Base-by-base conservation (phyloP, 2,797 vertebrate genomes). In the Cephalopachus bancanus region DNA sequence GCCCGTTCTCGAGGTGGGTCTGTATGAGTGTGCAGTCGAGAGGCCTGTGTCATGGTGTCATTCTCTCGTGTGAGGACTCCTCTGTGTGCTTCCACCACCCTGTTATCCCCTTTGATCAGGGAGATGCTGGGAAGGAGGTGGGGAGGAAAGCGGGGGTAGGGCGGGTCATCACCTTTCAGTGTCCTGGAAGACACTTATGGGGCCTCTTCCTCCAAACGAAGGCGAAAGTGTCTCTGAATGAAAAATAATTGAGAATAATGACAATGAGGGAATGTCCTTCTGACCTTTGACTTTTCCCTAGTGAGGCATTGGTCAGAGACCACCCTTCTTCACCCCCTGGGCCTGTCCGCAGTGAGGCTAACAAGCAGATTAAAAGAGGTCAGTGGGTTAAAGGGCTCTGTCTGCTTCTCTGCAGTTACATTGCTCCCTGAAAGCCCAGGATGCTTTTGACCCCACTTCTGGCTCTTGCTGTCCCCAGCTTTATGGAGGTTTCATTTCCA, bases 211-310 rank as follows among this genome's bases (percentile, higher is more conserved):
- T 91, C 51, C 49, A 84, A 94, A 86, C 20, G 69, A 88, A 93
- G 87, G 85, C 83, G 89, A 95, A 93, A 96, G 93, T 90, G 30
- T 37, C 81, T 81, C 69, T 95, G 90, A 94, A 84, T 83, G 80
- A 69, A 94, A 90, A 96, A 93, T 96, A 96, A 97, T 96, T 93
- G 97, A 97, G 95, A 97, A 81, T 97, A 96, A 97, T 94, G 95
- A 94, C 86, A 88, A 79, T 72, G 72, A 83, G 92, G 64, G 91
- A 88, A 76, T 95, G 96, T 84, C 75, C 95, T 91, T 74, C 88
- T 96, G 85, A 96, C 95, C 96, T 96, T 86, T 96, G 94, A 91
- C 92, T 85, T 92, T 81, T 72, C 84, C 76, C 74, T 59, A 30
- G 26, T 79, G 94, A 94, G 53, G 65, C 95, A 72, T 89, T 91